Evolutionary conservation across 2,888 invertebrate genomes (phyloP), one percentile per base, ranked within the genome.

Genomic region (Trissolcus brochymenae): DNA sequence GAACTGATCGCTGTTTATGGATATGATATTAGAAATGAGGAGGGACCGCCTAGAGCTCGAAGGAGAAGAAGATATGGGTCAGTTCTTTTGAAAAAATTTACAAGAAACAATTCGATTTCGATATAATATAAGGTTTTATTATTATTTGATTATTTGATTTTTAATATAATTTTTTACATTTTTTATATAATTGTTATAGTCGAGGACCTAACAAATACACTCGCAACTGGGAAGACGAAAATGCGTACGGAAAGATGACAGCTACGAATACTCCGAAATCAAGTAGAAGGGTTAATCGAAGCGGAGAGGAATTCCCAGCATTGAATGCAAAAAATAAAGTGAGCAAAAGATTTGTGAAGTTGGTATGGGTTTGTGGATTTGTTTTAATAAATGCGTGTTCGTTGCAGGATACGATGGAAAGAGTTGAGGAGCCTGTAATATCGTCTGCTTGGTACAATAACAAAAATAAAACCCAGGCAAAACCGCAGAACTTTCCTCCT

Each of bases 21-120:
- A 0, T 98, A 98, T 89, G 98, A 99, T 85, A 98, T 98, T 79
- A 91, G 98, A 57, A 95, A 95, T 84, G 97, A 97, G 87, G 97
- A 97, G 85, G 95, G 95, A 0, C 95, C 97, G 1, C 97, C 97
- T 0, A 93, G 96, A 84, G 95, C 97, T 0, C 90, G 97, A 64
- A 92, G 97, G 81, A 93, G 96, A 82, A 91, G 96, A 81, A 91
- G 95, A 90, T 97, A 97, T 88, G 96, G 96, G 95, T 95, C 89
- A 90, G n/a, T 59, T 25, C 43, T 14, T n/a, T n/a, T 25, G 0
- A 6, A 1, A 49, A 6, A 49, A 16, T 16, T 2, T 17, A 9
- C 9, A 16, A 16, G 17, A 51, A 19, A 51, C 19, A 51, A 51
- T 16, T 51, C 14, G 50, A n/a, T 16, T 46, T 46, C 9, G 1